Conservation (phyloP, 2,113 vertebrate species). For the Pagrus major region DNA sequence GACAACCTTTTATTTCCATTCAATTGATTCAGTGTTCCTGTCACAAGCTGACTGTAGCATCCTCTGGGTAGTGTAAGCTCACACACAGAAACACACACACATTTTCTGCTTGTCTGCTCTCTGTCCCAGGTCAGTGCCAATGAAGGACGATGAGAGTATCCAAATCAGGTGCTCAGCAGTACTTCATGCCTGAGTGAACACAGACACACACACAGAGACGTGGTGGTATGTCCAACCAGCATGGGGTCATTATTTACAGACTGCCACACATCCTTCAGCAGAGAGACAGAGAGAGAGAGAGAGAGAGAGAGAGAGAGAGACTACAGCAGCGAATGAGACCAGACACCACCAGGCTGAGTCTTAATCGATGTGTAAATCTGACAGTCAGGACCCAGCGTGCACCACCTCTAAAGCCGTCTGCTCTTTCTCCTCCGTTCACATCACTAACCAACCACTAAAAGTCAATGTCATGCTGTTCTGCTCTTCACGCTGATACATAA, state of each 20-base stretch:
- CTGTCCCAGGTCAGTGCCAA: slow-evolving; percentile 27
- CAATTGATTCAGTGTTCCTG: not conserved
- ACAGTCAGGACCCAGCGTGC: slow-evolving; percentile 48
- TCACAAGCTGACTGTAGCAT: not conserved
- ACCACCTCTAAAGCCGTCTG: slow-evolving; percentile 16
- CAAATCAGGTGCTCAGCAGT: slow-evolving; percentile 58
- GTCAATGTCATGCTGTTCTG: slow-evolving; percentile 1
- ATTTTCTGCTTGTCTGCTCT: not conserved
- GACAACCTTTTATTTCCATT: no score
- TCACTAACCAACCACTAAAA: slow-evolving; percentile 33
- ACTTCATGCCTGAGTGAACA: slow-evolving; percentile 33
- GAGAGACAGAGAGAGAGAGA: not conserved
- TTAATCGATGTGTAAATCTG: slow-evolving; percentile 60
- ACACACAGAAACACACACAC: not conserved
- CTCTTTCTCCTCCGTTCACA: slow-evolving; percentile 31
- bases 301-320: slow-evolving; percentile 1
- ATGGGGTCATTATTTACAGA: slow-evolving; percentile 65
- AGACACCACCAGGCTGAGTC: slow-evolving; percentile 26
- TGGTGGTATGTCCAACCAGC: slow-evolving; percentile 42
- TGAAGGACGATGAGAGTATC: not conserved
- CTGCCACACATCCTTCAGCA: slow-evolving; percentile 63
- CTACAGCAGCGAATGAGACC: slow-evolving; percentile 6
- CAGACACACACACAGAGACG: not conserved
- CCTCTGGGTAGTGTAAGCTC: slow-evolving; percentile 6
- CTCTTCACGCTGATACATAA: not conserved